Evolutionary conservation across 1,140 invertebrate genomes (phyloP), one percentile per base, ranked within the genome.

Genomic region (Achroia grisella): DNA sequence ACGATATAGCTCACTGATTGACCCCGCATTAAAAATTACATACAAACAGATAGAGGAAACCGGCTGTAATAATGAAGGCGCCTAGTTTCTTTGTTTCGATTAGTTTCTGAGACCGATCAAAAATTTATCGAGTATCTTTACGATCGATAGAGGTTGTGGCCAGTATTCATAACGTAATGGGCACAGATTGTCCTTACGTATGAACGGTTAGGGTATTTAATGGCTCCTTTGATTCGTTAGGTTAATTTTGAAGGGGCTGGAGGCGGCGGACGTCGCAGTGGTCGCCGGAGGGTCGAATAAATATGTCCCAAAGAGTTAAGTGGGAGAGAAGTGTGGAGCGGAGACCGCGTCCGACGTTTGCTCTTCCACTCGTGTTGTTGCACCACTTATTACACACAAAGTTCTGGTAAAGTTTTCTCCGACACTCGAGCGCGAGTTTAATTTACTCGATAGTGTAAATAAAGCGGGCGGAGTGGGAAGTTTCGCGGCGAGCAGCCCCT

Each of bases 391-490:
- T 86, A 86, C 82, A 81, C 74, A 83, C 79, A 81, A 85, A 86
- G 82, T 86, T 86, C 79, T 71, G 71, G 67, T 75, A 82, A 84
- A 82, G 77, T 84, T 80, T 82, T 71, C 75, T 72, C 74, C 70
- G 69, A 75, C 81, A 81, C 77, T 81, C 76, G 73, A 76, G 81
- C 67, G 76, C 59, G 80, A 86, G 86, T 86, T 86, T 87, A 87
- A 87, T 87, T 87, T 87, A 86, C 77, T 80, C 76, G 79, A 86
- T 87, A 84, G 86, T 86, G 83, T 87, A 87, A 87, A 87, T 86
- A 87, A 87, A 86, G 82, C 81, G 71, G 71, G 71, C 63, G 73
- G 73, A 80, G 71, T 70, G 72, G 69, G 63, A 81, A 79, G 73
- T 85, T 83, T 80, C 61, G 70, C 58, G 71, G 73, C 70, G 56